Conservation (phyloP, 2,113 vertebrate genomes). For the Epinephelus moara region DNA sequence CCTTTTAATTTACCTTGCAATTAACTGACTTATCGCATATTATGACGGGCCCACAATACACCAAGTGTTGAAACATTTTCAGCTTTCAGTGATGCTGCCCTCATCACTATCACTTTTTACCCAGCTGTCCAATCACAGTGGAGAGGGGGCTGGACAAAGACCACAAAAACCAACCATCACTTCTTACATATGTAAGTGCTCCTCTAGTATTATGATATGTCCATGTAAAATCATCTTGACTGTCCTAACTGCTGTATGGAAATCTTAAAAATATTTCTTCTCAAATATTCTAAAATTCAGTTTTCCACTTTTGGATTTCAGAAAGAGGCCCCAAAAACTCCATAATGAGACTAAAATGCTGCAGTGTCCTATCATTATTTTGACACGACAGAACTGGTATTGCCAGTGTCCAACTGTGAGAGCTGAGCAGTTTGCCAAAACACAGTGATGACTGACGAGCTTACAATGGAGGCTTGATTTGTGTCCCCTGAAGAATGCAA, state of each 20-base stretch:
- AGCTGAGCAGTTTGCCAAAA: conserved; percentile 63
- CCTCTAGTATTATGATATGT: no score
- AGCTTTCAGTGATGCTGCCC: no score
- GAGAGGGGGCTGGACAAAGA: no score
- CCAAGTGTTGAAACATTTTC: no score
- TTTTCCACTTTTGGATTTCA: not conserved
- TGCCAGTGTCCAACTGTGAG: conserved; percentile 66
- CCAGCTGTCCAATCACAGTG: no score
- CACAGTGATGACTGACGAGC: conserved; percentile 71
- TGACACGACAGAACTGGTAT: conserved; percentile 47
- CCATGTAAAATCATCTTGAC: not conserved
- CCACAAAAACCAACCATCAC: no score
- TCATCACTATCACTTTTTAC: no score
- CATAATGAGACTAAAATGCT: conserved; percentile 51
- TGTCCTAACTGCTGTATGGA: not conserved
- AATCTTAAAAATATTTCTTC: not conserved
- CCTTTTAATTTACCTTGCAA: no score
- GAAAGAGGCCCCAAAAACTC: conserved; percentile 17
- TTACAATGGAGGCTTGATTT: conserved; percentile 73
- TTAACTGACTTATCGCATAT: no score
- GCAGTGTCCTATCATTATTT: conserved; percentile 66
- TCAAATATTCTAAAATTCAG: not conserved
- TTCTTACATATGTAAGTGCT: no score
- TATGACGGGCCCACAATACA: no score
- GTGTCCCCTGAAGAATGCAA: conserved; percentile 67